Evolutionary conservation across 2,113 vertebrate genomes (phyloP), one percentile per base, ranked within the genome.

Genomic region (Platichthys stellatus): DNA sequence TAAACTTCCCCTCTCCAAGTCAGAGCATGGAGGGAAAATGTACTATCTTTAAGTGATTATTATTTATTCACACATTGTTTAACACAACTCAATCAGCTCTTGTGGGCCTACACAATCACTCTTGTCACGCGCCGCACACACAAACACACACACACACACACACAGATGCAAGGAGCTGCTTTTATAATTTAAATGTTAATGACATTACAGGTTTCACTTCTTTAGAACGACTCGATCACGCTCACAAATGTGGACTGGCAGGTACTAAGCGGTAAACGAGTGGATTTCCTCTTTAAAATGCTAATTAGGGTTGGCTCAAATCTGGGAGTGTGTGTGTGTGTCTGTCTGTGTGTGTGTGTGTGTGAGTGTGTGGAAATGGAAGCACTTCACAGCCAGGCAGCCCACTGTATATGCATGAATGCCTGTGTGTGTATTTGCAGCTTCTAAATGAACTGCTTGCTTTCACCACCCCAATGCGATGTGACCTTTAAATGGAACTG

Each of bases 271-370:
- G 28, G 69, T 82, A 74, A 87, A 81, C 63, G 60, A 76, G 86
- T 67, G 74, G 73, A 86, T 75, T 66, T 87, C 74, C 78, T 80
- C 83, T 90, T 89, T 90, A 87, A 91, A 86, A 90, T 90, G 90
- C 74, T 81, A 90, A 88, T 90, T 79, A 83, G 76, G 24, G 67
- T 60, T 65, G 47, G 68, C 24, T 79, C 59, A 78, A 68, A 72
- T 73, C n/a, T 60, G 61, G 74, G 63, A 56, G 43, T 63, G 54
- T 24, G 72, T 24, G 62, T 38, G 63, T 60, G 45, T 65, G 63
- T 45, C 51, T 47, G 66, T 61, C 11, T 18, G 40, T 63, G 38
- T 43, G 63, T 60, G 31, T 65, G 63, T 45, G 63, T 47, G 66
- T 61, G 47, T 3, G 40, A 13, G 40, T 63, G 49, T 43, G 47